Base-by-base conservation (phyloP, 2,888 invertebrate species). In the Podabrus alpinus region DNA sequence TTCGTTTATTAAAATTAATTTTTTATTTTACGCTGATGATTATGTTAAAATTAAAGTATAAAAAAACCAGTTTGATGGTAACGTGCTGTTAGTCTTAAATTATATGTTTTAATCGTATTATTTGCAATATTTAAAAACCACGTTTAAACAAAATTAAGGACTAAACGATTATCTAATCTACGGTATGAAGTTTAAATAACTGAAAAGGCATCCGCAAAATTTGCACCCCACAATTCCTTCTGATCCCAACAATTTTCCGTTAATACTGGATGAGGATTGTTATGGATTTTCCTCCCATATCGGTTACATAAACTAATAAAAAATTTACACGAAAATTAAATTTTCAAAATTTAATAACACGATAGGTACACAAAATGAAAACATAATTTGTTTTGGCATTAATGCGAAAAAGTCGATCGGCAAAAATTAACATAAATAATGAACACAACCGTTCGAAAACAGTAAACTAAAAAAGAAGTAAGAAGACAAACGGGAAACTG, bases 1-100 rank as follows among this genome's bases (percentile, higher is more conserved):
- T 68, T 62, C 75, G 62, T 75, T 75, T 67, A 75, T 75, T 69
- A 75, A 69, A 29, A 66, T 62, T 68, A 45, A 45, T 45, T 45
- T 45, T 45, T 45, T 45, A 45, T 45, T 45, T 45, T 15, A 25
- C 25, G 62, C 13, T 64, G 24, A 29, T 66, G 61, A 69, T 61
- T 59, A 24, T 25, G n/a, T 25, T 16, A 13, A 19, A 21, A 69
- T 59, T 64, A 29, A 25, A 64, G 62, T 17, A 62, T 66, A 59
- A 66, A 24, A 71, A 45, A 66, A n/a, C 16, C 17, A 66, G 59
- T 61, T 71, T 59, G 59, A 19, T 71, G 25, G 66, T 66, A 66
- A 67, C 71, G 71, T 71, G 66, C 66, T 59, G 59, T 69, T 66
- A 45, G 66, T 24, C 66, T n/a, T 69, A 62, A 16, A 66, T 66